Conservation (phyloP, 2,113 vertebrate genomes). For the Indri indri region DNA sequence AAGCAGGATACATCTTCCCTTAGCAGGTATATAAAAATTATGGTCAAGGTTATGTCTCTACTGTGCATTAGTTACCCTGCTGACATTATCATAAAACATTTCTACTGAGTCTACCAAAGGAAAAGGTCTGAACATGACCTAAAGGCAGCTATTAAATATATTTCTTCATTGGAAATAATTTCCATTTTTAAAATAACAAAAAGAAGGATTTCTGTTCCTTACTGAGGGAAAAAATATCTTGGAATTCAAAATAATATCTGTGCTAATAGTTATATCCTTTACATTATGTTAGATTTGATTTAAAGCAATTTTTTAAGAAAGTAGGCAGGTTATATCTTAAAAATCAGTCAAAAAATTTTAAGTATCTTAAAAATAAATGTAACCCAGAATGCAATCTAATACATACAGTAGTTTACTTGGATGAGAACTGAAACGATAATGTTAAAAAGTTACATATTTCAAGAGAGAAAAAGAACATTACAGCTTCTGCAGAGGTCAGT, state of each 20-base stretch:
- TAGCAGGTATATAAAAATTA: neutral
- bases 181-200: neutral
- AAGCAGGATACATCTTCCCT: neutral
- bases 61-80: neutral
- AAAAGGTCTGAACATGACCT: neutral
- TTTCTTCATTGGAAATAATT: neutral
- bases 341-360: neutral
- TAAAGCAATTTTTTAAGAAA: neutral
- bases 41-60: neutral
- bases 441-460: neutral
- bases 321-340: neutral
- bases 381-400: neutral
- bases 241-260: neutral
- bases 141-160: neutral
- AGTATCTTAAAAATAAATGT: slow-evolving; percentile 29
- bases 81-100: neutral
- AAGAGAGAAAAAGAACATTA: neutral
- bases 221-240: neutral
- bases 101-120: neutral
- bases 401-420: neutral
- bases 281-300: neutral
- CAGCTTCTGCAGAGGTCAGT: neutral
- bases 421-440: neutral
- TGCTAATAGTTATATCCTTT: neutral
- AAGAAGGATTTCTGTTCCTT: neutral